Base-by-base conservation (phyloP, 2,113 vertebrate genomes). In the Actinemys pallida region DNA sequence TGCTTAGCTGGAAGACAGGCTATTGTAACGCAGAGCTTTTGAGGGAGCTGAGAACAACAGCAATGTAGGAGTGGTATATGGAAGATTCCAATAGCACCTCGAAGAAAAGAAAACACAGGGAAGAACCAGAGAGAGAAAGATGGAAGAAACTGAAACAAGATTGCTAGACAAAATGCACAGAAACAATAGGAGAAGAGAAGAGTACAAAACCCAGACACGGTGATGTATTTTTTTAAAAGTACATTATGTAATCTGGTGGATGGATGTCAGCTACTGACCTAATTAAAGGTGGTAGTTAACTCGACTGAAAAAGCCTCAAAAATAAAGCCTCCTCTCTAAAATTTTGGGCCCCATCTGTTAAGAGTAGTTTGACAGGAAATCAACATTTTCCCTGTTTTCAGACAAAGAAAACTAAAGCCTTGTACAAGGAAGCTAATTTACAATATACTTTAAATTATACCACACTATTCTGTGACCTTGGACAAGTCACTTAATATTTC, bases 381-480 rank as follows among this genome's bases (percentile, higher is more conserved):
- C 75, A 47, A 47, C 4, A 16, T 78, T 78, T 78, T 47, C 25
- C 75, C 75, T 47, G 42, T 78, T 78, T 10, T 47, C 42, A 45
- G 39, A 12, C 25, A 76, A 69, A n/a, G 65, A n/a, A 69, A 69
- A 69, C 16, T n/a, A n/a, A 90, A 86, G 14, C 59, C 49, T 86
- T 4, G 6, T 52, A 82, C 56, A 56, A 14, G 82, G 5, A 76
- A 80, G 14, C 59, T 59, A 87, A 17, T 56, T 39, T 86, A 83
- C 0, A 0, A 39, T 3, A 2, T 42, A 24, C 62, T 90, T 93
- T 87, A 80, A 56, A 81, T 6, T 5, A 89, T 4, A 3, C 78
- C 29, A 80, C 35, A n/a, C 42, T 45, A n/a, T 6, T 81, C 52
- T 24, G 57, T 35, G 14, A 93, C 29, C 14, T 83, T 81, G 69